Evolutionary conservation across 2,113 vertebrate species (phyloP).

Genomic region (Sphaerodactylus townsendi): DNA sequence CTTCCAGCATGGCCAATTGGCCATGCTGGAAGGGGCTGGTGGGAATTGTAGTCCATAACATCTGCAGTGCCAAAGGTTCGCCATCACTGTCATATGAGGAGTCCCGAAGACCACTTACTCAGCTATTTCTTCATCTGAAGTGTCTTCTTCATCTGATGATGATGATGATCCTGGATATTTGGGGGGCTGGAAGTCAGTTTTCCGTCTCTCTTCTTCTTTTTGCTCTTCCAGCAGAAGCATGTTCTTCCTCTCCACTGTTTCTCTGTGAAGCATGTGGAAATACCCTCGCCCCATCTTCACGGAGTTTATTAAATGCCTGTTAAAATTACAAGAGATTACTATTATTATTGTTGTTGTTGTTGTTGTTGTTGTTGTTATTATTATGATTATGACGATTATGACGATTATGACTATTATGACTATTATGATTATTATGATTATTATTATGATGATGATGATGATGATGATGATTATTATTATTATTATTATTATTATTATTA

Average conservation of each 20-base stretch:
- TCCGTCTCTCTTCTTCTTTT: conserved; percentile 26
- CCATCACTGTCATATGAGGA: not conserved
- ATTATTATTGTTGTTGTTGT: too few species aligned
- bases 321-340: conserved; percentile 5
- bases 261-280: conserved; percentile 69
- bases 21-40: too few species aligned
- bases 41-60: too few species aligned
- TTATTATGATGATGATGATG: too few species aligned
- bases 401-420: too few species aligned
- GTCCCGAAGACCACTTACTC: conserved; percentile 27
- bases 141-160: conserved; percentile 15
- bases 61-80: too few species aligned
- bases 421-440: too few species aligned
- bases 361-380: too few species aligned
- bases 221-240: conserved; percentile 30
- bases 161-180: not conserved
- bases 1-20: too few species aligned
- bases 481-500: too few species aligned
- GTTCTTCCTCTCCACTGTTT: conserved; percentile 59
- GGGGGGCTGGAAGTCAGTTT: conserved; percentile 57
- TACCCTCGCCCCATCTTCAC: conserved; percentile 72
- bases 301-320: conserved; percentile 68
- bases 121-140: conserved; percentile 7
- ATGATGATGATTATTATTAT: too few species aligned
- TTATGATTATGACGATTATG: too few species aligned